phyloP scores from a whole-genome alignment of 2,113 vertebrate species.

The Microcebus jonahi region DNA sequence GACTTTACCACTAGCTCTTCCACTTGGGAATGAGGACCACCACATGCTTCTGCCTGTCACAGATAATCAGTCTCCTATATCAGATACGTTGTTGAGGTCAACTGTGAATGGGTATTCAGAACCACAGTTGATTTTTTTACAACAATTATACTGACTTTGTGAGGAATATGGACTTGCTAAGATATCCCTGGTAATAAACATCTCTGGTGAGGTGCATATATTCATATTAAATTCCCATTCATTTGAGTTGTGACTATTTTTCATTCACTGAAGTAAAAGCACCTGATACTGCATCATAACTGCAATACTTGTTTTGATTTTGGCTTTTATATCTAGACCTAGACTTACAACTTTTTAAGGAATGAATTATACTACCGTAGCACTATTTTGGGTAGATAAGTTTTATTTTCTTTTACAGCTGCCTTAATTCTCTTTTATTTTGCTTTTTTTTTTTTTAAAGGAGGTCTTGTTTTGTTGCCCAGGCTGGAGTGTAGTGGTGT shows the following conservation, averaged over 20 bases:
- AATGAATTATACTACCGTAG: not conserved
- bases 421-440: slow-evolving; percentile 64
- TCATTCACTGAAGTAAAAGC: slow-evolving; percentile 71
- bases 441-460: slow-evolving; percentile 42
- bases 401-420: slow-evolving; percentile 59
- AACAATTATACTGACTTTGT: slow-evolving; percentile 87
- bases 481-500: too few species aligned
- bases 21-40: slow-evolving; percentile 87
- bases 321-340: slow-evolving; percentile 6
- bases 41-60: slow-evolving; percentile 87
- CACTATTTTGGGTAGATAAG: slow-evolving; percentile 24
- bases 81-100: slow-evolving; percentile 86
- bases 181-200: slow-evolving; percentile 36
- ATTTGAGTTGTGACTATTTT: slow-evolving; percentile 56
- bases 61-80: slow-evolving; percentile 85
- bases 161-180: slow-evolving; percentile 52
- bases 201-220: slow-evolving; percentile 73
- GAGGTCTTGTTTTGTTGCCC: too few species aligned
- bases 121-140: slow-evolving; percentile 90
- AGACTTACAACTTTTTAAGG: slow-evolving; percentile 5
- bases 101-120: slow-evolving; percentile 87
- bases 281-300: slow-evolving; percentile 60
- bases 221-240: slow-evolving; percentile 46
- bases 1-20: slow-evolving; percentile 86
- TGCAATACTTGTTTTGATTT: slow-evolving; percentile 64